Evolutionary conservation across 2,113 vertebrate genomes (phyloP).

Genomic region (Seriola rivoliana): DNA sequence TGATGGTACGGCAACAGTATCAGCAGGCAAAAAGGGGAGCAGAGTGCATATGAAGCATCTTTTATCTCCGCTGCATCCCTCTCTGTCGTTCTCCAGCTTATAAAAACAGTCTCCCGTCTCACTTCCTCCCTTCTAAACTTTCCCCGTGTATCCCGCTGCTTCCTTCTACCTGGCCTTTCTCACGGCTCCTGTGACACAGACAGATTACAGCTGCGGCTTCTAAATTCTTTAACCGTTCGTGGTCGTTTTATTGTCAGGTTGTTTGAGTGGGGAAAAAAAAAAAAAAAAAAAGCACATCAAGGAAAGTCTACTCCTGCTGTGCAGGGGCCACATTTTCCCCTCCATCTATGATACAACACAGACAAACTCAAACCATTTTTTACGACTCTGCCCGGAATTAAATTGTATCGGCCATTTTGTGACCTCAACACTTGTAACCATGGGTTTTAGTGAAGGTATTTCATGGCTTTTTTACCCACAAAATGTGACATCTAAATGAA

Average conservation of each 20-base stretch:
- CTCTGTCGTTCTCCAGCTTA: conserved; percentile 18
- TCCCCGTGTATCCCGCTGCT: neutral
- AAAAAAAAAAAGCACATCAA: too few relatives aligned
- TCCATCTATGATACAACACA: neutral
- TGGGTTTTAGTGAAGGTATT: neutral
- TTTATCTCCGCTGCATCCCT: conserved; percentile 52
- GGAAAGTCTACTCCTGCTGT: neutral
- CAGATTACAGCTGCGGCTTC: neutral
- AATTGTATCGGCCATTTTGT: neutral
- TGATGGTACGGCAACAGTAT: conserved; percentile 36
- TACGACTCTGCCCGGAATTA: neutral
- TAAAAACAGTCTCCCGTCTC: conserved; percentile 3
- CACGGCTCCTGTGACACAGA: neutral
- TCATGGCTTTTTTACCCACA: neutral
- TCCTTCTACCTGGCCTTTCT: neutral
- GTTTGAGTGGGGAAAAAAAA: too few relatives aligned
- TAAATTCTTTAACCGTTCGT: neutral
- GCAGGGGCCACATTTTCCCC: neutral
- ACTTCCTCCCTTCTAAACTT: neutral
- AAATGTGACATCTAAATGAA: neutral
- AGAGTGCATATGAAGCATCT: conserved; percentile 34
- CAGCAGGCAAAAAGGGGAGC: conserved; percentile 21
- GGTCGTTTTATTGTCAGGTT: too few relatives aligned
- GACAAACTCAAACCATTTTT: neutral
- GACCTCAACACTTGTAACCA: neutral